Evolutionary conservation across 2,888 invertebrate genomes (phyloP).

Genomic region (Campoplex capitator): DNA sequence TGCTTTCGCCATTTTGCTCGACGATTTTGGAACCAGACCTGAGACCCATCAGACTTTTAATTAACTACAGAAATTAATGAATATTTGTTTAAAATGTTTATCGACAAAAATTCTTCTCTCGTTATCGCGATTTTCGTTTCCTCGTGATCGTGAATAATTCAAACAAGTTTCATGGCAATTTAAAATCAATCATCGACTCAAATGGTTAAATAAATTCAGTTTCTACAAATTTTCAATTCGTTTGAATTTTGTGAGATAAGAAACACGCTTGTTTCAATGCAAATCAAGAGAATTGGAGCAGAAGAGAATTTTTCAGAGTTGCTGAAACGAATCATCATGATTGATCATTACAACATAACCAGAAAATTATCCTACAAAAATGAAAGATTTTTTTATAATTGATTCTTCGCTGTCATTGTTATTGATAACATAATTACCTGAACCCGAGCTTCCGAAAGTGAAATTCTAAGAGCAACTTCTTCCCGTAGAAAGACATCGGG

Average conservation of each 20-base stretch:
- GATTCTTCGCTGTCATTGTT: not conserved
- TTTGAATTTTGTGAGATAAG: too few relatives aligned
- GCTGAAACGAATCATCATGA: not conserved
- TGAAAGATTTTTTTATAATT: not conserved
- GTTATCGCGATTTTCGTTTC: too few relatives aligned
- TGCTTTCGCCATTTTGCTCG: slow-evolving; percentile 97
- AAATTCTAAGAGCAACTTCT: slow-evolving; percentile 95
- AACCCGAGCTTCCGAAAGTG: slow-evolving; percentile 96
- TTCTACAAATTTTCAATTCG: too few relatives aligned
- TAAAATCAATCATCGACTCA: too few relatives aligned
- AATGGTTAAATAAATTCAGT: too few relatives aligned
- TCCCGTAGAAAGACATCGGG: slow-evolving; percentile 96
- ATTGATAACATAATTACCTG: slow-evolving; percentile 87
- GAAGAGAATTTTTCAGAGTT: not conserved
- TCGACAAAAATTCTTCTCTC: not conserved
- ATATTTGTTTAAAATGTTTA: not conserved
- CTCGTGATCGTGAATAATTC: too few relatives aligned
- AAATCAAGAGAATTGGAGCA: too few relatives aligned
- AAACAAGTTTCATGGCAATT: too few relatives aligned
- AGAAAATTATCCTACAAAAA: not conserved
- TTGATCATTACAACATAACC: not conserved
- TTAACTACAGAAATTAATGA: not conserved
- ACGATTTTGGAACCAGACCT: slow-evolving; percentile 97
- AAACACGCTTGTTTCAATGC: too few relatives aligned
- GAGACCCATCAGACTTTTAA: slow-evolving; percentile 41